phyloP scores from a whole-genome alignment of 2,113 vertebrate genomes.

The Uropsilus gracilis region DNA sequence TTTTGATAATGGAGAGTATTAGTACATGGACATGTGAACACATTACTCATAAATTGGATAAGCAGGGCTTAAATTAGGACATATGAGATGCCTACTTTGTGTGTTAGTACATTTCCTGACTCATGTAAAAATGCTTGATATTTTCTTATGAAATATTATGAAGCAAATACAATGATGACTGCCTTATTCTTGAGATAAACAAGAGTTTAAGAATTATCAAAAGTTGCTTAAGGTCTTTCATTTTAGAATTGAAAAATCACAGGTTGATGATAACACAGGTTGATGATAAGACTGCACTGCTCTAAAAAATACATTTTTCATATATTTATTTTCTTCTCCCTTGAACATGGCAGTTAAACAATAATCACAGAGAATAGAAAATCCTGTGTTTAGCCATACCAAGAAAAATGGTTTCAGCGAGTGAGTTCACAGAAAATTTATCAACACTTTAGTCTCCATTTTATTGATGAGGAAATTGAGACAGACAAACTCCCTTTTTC shows the following conservation, averaged over 20 bases:
- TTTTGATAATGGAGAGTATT: not conserved
- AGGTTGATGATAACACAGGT: not conserved
- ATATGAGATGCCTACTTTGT: not conserved
- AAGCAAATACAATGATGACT: not conserved
- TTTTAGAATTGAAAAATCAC: not conserved
- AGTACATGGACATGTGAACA: not conserved
- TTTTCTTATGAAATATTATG: not conserved
- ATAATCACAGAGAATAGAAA: not conserved
- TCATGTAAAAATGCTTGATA: not conserved
- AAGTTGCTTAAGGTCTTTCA: not conserved
- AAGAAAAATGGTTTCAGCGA: not conserved
- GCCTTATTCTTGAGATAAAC: not conserved
- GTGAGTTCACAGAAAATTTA: not conserved
- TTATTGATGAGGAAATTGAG: not conserved
- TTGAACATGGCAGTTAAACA: not conserved
- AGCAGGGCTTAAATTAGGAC: not conserved
- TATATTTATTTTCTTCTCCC: not conserved
- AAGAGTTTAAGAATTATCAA: not conserved
- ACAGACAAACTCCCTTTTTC: not conserved
- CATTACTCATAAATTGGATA: not conserved
- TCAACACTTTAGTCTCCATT: not conserved
- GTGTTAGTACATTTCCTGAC: not conserved
- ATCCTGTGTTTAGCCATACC: not conserved
- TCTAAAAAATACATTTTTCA: not conserved
- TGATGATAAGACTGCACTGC: not conserved